phyloP scores from a whole-genome alignment of 2,888 invertebrate species.

The Caenorhabditis sp. region DNA sequence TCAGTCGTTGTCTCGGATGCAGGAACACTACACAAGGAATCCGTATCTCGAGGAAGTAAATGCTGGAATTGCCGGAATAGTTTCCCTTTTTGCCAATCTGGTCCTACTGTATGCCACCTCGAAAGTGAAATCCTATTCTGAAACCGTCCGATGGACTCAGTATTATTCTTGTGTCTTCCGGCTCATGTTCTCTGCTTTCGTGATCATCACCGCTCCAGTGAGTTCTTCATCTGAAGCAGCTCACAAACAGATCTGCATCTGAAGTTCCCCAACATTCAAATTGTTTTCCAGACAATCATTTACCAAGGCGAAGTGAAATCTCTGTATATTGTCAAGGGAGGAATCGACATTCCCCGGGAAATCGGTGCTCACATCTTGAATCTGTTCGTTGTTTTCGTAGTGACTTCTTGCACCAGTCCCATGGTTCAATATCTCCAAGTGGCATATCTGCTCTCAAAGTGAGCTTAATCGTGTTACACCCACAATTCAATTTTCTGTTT shows the following conservation, averaged over 20 bases:
- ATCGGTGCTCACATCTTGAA: slow-evolving; percentile 21
- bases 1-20: too few relatives aligned
- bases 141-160: slow-evolving; percentile 33
- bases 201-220: slow-evolving; percentile 50
- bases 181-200: slow-evolving; percentile 31
- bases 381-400: slow-evolving; percentile 38
- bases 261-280: too few relatives aligned
- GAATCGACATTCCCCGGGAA: slow-evolving; percentile 15
- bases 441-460: slow-evolving; percentile 30
- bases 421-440: slow-evolving; percentile 45
- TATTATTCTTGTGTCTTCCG: slow-evolving; percentile 35
- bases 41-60: slow-evolving; percentile 30
- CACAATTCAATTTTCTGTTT: background rate
- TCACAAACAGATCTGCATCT: too few relatives aligned
- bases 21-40: slow-evolving; percentile 32
- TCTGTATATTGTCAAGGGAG: slow-evolving; percentile 51
- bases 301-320: slow-evolving; percentile 26
- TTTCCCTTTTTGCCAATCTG: slow-evolving; percentile 36
- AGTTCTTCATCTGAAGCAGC: background rate
- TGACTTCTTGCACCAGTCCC: slow-evolving; percentile 35
- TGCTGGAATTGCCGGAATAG: slow-evolving; percentile 23
- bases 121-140: slow-evolving; percentile 41
- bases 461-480: slow-evolving; percentile 10
- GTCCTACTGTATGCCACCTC: slow-evolving; percentile 33
- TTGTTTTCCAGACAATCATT: slow-evolving; percentile 42